Evolutionary conservation across 35 echinoderm and acorn worm genomes (phyloP), one percentile per base, ranked within the genome.

Genomic region (Anneissia japonica): DNA sequence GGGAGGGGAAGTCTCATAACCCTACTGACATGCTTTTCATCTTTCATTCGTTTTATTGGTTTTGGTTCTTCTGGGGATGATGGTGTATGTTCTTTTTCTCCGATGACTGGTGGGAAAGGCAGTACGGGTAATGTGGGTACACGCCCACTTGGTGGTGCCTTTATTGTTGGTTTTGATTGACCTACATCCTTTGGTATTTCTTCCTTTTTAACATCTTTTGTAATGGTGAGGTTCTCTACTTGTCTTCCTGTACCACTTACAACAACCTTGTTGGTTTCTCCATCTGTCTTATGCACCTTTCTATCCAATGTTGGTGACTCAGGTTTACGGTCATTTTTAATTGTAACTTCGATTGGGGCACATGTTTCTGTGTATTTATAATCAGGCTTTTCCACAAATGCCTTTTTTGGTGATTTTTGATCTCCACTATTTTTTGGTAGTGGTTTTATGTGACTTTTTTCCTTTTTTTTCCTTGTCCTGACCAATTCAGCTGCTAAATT

Each of bases 141-240:
- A 37, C 79, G 81, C 34, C 85, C 77, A 74, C 77, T 79, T 3
- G 76, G 75, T 37, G 84, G 83, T 74, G 21, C 34, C 36, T 46
- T 77, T 74, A 5, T 3, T 77, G 81, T 56, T 76, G 0, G 23
- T 21, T 35, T 40, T 74, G n/a, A 34, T 38, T 82, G 82, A 17
- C 51, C 19, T 12, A 23, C 1, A 16, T 6, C 51, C 51, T 64
- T 43, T 32, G 84, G 87, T 75, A 74, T 45, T 41, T 35, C 79
- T 37, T 89, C 84, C 26, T 82, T 87, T 78, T 97, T 97, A 7
- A 87, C 17, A 34, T 87, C 91, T 72, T 91, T 91, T 79, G 88
- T 91, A 39, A 96, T 95, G 26, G 92, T 88, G 34, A 96, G 87
- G 77, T 92, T 92, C 34, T 87, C 86, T 23, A 92, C 84, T 0